phyloP scores from a whole-genome alignment of 2,113 vertebrate species.

The Cyphomyrus plagiostoma region DNA sequence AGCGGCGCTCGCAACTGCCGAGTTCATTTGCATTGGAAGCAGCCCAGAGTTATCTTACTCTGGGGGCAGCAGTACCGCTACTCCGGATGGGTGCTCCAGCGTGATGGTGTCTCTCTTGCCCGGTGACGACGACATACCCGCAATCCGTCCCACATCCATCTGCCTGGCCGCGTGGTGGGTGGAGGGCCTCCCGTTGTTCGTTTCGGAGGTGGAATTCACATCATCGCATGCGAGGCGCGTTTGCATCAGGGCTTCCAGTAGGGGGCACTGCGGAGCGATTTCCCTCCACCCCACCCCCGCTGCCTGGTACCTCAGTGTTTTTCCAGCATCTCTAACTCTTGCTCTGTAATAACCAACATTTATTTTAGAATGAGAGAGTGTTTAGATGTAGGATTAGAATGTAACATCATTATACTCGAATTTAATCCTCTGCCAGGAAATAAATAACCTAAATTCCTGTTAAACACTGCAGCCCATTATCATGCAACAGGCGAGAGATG shows the following conservation, averaged over 20 bases:
- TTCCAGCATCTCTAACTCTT: not conserved
- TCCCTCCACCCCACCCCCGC: not conserved
- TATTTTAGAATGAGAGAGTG: not conserved
- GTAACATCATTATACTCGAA: slow-evolving; percentile 11
- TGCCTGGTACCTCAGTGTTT: slow-evolving; percentile 32
- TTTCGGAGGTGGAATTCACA: not conserved
- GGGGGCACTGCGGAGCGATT: not conserved
- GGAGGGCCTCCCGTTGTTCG: not conserved
- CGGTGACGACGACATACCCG: not conserved
- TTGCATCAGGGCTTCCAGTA: not conserved
- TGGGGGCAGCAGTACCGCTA: not conserved
- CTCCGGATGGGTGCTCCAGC: not conserved
- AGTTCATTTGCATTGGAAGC: not conserved
- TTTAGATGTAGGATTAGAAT: slow-evolving; percentile 14
- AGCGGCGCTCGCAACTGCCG: slow-evolving; percentile 32
- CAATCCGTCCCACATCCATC: not conserved
- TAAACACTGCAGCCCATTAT: not conserved
- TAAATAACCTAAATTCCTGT: slow-evolving; percentile 2
- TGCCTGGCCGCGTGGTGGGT: not conserved
- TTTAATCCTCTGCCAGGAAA: slow-evolving; percentile 14
- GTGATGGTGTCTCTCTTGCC: not conserved
- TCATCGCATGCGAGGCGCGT: not conserved
- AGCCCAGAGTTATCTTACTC: not conserved
- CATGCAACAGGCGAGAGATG: not conserved
- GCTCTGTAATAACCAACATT: not conserved